Conservation (phyloP, 1,140 invertebrate genomes). For the honey bee (Apis mellifera) region Amel_HAv3.1 CM009931.2:22515501-22516000, state of each 20-base stretch:
- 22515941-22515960: background rate
- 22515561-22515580: too few relatives aligned
- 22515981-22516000: background rate
- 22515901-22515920: slow-evolving; percentile 34
- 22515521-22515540: background rate
- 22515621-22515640: slow-evolving; percentile 4
- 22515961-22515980: slow-evolving; percentile 6
- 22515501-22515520: background rate
- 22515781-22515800: slow-evolving; percentile 39
- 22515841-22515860: slow-evolving; percentile 35
- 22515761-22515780: slow-evolving; percentile 40
- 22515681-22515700: slow-evolving; percentile 35
- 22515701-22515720: slow-evolving; percentile 42
- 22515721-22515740: slow-evolving; percentile 53
- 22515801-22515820: slow-evolving; percentile 43
- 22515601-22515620: background rate
- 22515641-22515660: slow-evolving; percentile 36
- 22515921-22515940: slow-evolving; percentile 4
- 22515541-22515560: too few relatives aligned
- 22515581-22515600: background rate
- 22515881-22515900: slow-evolving; percentile 41
- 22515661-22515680: slow-evolving; percentile 17
- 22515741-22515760: slow-evolving; percentile 51
- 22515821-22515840: slow-evolving; percentile 39
- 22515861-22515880: slow-evolving; percentile 43